These are phyloP conservation scores for Ornithorhynchus anatinus DNA, from an alignment of 2,113 vertebrate species.

Conservation along the genomic window DNA sequence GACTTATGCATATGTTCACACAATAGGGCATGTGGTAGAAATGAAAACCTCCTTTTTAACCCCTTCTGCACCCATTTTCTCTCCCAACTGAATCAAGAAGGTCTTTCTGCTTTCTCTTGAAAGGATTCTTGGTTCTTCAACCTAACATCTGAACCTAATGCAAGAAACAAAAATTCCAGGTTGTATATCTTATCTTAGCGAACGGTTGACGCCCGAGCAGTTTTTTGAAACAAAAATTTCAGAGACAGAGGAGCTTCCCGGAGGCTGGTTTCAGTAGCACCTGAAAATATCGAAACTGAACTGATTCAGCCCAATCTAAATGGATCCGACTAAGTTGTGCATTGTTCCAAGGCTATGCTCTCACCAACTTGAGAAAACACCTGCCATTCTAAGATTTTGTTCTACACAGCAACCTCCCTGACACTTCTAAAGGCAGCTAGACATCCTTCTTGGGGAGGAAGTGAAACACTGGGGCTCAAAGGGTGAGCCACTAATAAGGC, in stretches of 20 bases:
- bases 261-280: not conserved
- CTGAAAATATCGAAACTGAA: conserved; percentile 12
- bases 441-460: no score
- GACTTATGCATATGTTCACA: conserved; percentile 81
- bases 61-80: conserved; percentile 65
- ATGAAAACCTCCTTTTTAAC: conserved; percentile 80
- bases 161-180: conserved; percentile 13
- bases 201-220: no score
- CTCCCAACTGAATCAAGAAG: conserved; percentile 60
- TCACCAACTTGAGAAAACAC: not conserved
- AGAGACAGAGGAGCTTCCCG: conserved; percentile 27
- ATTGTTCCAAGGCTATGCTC: not conserved
- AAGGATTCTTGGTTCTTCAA: conserved; percentile 54
- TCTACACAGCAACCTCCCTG: no score
- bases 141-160: conserved; percentile 44
- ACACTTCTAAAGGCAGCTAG: no score
- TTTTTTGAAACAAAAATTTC: no score
- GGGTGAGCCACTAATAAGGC: no score
- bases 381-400: not conserved
- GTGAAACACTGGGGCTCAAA: no score
- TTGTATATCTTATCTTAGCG: no score
- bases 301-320: not conserved
- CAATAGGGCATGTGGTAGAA: conserved; percentile 82
- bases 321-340: not conserved
- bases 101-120: conserved; percentile 58